Base-by-base conservation (phyloP, 2,113 vertebrate genomes). In the Dromas ardeola region DNA sequence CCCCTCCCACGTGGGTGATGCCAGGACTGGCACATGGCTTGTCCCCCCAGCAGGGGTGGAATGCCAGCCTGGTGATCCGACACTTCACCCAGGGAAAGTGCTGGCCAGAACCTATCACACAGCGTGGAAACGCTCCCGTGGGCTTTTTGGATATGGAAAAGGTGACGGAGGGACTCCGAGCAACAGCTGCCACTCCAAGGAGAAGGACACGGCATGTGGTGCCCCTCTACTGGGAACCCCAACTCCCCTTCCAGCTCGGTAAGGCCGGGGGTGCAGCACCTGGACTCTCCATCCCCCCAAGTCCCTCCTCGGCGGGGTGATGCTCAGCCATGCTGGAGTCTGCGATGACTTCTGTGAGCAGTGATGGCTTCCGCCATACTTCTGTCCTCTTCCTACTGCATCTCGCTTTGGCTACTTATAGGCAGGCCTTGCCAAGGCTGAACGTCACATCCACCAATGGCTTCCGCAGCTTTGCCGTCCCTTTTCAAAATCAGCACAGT, bases 101-200 rank as follows among this genome's bases (percentile, higher is more conserved):
- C 29, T 43, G 47, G 26, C 63, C 65, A 88, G 63, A 45, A 78
- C 67, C 22, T 23, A 9, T 20, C 42, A 18, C 6, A 3, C 22
- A 32, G 40, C 12, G 1, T 1, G 19, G 65, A 42, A 52, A 86
- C 0, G 0, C 13, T 26, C 40, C 22, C 8, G 1, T 1, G 3
- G 82, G 50, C 2, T 34, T 65, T 77, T 13, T 13, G 34, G 55
- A 58, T 11, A 1, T 0, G 18, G 59, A 38, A 56, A 61, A 85
- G 49, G 45, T n/a, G 50, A 53, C 9, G 9, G 49, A 45, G 20
- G 2, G 0, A 29, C 78, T 63, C 78, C 0, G 1, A 80, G 32
- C 12, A 61, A 73, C 25, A 69, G 15, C 7, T 0, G 2, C 20
- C 1, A 6, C 56, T 62, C 42, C 45, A 55, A 69, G 40, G 36